Evolutionary conservation across 2,113 vertebrate genomes (phyloP), one percentile per base, ranked within the genome.

Genomic region (Syngnathoides biaculeatus): DNA sequence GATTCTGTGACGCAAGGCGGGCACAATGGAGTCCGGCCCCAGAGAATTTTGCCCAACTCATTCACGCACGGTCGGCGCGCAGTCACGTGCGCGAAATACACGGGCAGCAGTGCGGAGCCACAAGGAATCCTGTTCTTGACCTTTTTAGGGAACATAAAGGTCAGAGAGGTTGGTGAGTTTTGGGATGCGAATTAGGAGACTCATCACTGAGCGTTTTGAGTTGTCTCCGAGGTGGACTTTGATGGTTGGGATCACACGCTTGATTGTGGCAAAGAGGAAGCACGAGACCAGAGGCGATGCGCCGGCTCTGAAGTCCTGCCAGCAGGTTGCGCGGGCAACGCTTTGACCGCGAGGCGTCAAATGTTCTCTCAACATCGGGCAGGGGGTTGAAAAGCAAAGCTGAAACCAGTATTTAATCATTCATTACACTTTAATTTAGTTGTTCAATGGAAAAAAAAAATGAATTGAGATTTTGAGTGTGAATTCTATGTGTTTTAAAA

Each of bases 261-360:
- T 67, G 35, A 22, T 53, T 64, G n/a, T 35, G 30, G 56, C 55
- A 45, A 76, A 77, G 47, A 48, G 19, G 63, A 73, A 69, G 48
- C 35, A 40, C 30, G 5, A 72, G 50, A 69, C 71, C 55, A 12
- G 8, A 58, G 43, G 30, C 42, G 27, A 59, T 38, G 19, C 50
- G 27, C 61, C 26, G 38, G 43, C 0, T 22, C 13, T 60, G 35
- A 60, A 35, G 43, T 27, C 52, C 52, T 35, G 71, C 61, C 42
- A 27, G 11, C 12, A 26, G 52, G 12, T 74, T 56, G 53, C 64
- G n/a, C 12, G 64, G 0, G 13, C 22, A 22, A 17, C 69, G 63
- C 77, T 57, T 43, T 80, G 75, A 86, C 81, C 81, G 59, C 0
- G 64, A 79, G 65, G 74, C 76, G 81, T 74, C 50, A 66, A 30